Conservation (phyloP, 1,140 invertebrate species). For the Oryctes rhinoceros region DNA sequence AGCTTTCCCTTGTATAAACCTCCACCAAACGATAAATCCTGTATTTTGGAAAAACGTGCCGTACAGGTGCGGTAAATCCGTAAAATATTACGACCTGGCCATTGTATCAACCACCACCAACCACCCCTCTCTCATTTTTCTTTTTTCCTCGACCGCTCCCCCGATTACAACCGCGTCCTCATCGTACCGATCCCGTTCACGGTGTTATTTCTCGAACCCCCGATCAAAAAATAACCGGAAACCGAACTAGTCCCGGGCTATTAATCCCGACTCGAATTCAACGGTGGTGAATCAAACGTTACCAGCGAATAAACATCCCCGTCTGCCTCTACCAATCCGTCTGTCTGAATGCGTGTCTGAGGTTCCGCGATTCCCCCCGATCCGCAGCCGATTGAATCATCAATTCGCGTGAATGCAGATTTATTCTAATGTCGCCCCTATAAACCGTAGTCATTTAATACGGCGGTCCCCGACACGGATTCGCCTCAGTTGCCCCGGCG, state of each 20-base stretch:
- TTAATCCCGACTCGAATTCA: constrained; percentile 5
- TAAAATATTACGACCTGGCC: not conserved
- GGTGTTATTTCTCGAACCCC: constrained; percentile 1
- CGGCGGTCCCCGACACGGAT: not conserved
- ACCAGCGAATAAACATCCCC: constrained; percentile 7
- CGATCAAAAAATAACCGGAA: constrained; percentile 11
- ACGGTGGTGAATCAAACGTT: constrained; percentile 25
- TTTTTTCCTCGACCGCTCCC: too few species aligned
- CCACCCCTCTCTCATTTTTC: too few species aligned
- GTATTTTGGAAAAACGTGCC: constrained; percentile 16
- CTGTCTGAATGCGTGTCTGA: constrained; percentile 13
- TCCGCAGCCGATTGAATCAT: constrained; percentile 31
- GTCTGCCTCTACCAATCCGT: not conserved
- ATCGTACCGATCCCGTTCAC: not conserved
- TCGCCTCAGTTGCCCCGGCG: not conserved
- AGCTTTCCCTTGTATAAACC: not conserved
- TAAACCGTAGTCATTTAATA: constrained; percentile 31
- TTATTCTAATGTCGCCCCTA: constrained; percentile 22
- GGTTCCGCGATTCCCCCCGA: not conserved
- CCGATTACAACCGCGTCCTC: not conserved
- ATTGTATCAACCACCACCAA: not conserved
- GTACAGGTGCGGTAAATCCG: not conserved
- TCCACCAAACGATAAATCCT: not conserved
- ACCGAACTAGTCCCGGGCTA: not conserved
- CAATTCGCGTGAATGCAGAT: constrained; percentile 25